These are phyloP conservation scores for Halictus rubicundus DNA, from an alignment of 1,140 invertebrate genomes.

Conservation along the genomic window DNA sequence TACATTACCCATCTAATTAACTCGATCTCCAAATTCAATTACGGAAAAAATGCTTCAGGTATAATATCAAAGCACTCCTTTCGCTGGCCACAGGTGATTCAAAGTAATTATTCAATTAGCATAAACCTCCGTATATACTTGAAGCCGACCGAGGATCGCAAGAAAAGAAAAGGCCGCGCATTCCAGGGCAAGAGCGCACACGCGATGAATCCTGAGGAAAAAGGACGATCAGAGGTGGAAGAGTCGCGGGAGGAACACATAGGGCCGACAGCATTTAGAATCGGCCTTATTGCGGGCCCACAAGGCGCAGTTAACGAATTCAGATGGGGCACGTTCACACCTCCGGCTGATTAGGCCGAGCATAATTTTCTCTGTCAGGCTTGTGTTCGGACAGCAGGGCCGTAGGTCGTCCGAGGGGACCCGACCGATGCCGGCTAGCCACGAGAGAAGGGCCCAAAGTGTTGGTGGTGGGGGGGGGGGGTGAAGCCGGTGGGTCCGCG, in stretches of 20 bases:
- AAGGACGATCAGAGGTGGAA: background rate
- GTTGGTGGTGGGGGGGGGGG: too few species aligned
- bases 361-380: conserved; percentile 61
- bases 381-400: conserved; percentile 32
- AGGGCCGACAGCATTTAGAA: conserved; percentile 11
- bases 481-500: background rate
- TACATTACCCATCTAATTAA: too few species aligned
- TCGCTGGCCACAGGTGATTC: too few species aligned
- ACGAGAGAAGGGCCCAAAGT: background rate
- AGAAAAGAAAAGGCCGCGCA: background rate
- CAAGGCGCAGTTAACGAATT: conserved; percentile 70
- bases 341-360: conserved; percentile 72
- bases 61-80: too few species aligned
- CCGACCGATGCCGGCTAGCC: background rate
- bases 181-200: background rate
- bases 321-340: conserved; percentile 75
- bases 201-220: background rate
- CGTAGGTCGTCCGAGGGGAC: conserved; percentile 17
- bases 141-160: too few species aligned
- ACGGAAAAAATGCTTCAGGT: too few species aligned
- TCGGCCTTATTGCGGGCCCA: conserved; percentile 16
- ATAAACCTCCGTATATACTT: background rate
- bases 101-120: background rate
- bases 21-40: too few species aligned
- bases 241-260: background rate